A percentile compares a stretch with the other conserved stretches of the same genome.
phyloP scores from a whole-genome alignment of 2,113 vertebrate genomes.

The cattle (Bos taurus) region ARS-UCD2.0 NC_037352.1:31574501-31575000 shows the following conservation, averaged over 20 bases:
- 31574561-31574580: background rate
- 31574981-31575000: background rate
- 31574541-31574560: background rate
- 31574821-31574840: background rate
- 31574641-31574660: no score
- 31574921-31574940: no score
- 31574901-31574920: background rate
- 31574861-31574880: background rate
- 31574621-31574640: background rate
- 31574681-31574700: background rate
- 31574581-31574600: background rate
- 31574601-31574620: background rate
- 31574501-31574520: background rate
- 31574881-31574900: background rate
- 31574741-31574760: constrained; percentile 10
- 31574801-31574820: background rate
- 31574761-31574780: background rate
- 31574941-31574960: no score
- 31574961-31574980: background rate
- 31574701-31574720: background rate
- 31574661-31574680: background rate
- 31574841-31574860: background rate
- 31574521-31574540: background rate
- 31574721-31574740: background rate
- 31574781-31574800: background rate